These are phyloP conservation scores for Hycleus cichorii DNA, from an alignment of 1,140 invertebrate species.

Conservation along the genomic window DNA sequence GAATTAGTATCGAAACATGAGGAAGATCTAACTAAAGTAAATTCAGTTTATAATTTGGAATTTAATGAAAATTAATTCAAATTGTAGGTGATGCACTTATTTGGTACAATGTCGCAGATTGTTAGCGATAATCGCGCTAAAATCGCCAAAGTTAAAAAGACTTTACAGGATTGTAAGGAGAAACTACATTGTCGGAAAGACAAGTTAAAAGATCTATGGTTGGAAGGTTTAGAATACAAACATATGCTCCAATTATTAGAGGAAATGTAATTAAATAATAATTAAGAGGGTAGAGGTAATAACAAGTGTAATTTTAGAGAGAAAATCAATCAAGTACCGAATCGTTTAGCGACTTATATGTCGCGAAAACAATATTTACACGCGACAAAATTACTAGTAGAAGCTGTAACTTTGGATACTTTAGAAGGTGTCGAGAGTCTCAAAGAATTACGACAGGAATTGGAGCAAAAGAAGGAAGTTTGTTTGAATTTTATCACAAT, in stretches of 20 bases:
- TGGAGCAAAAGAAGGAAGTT: slow-evolving; percentile 64
- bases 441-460: slow-evolving; percentile 64
- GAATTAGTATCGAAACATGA: slow-evolving; percentile 83
- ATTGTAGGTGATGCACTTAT: slow-evolving; percentile 54
- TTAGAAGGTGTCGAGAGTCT: slow-evolving; percentile 75
- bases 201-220: slow-evolving; percentile 87
- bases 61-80: background rate
- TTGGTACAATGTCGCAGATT: slow-evolving; percentile 69
- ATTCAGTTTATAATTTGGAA: slow-evolving; percentile 20
- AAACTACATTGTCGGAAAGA: slow-evolving; percentile 85
- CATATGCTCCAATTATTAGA: slow-evolving; percentile 79
- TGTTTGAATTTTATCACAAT: slow-evolving; percentile 8
- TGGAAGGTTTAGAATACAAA: slow-evolving; percentile 88
- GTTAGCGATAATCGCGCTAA: slow-evolving; percentile 74
- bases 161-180: slow-evolving; percentile 83
- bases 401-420: slow-evolving; percentile 57
- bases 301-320: slow-evolving; percentile 50
- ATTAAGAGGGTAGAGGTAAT: background rate
- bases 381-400: slow-evolving; percentile 74
- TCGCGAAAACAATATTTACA: slow-evolving; percentile 75
- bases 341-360: slow-evolving; percentile 62
- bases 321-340: slow-evolving; percentile 69
- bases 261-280: slow-evolving; percentile 62
- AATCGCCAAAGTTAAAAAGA: slow-evolving; percentile 78
- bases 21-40: slow-evolving; percentile 77